A percentile compares a stretch with the other conserved stretches of the same genome.
phyloP scores from a whole-genome alignment of 2,888 invertebrate genomes.

The Deilephila elpenor region DNA sequence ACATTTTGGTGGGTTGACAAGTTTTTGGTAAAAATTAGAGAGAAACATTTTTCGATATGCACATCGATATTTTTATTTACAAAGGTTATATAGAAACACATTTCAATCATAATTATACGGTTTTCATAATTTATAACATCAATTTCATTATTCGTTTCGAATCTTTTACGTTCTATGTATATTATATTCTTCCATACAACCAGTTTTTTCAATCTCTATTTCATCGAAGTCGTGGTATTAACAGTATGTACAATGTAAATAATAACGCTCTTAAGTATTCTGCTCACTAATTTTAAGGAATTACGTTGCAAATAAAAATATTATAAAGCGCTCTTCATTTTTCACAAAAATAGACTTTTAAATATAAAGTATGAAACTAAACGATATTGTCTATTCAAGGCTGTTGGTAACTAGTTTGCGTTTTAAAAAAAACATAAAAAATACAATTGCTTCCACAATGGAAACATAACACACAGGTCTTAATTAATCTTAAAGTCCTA shows the following conservation, averaged over 20 bases:
- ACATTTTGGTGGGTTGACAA: background rate
- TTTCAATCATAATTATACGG: background rate
- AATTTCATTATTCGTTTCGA: background rate
- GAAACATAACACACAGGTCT: constrained; percentile 13
- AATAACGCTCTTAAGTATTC: too few species aligned
- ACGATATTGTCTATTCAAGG: background rate
- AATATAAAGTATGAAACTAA: background rate
- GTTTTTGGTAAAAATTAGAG: background rate
- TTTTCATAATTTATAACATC: background rate
- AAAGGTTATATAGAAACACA: background rate
- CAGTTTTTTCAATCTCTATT: too few species aligned
- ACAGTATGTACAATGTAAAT: too few species aligned
- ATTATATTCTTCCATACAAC: too few species aligned
- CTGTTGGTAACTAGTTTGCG: background rate
- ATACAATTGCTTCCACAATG: background rate
- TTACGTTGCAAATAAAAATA: too few species aligned
- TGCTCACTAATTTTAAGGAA: too few species aligned
- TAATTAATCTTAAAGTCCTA: constrained; percentile 22
- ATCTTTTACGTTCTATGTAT: background rate
- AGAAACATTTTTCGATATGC: background rate
- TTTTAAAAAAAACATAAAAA: constrained; percentile 2
- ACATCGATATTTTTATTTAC: background rate
- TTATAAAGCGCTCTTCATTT: too few species aligned
- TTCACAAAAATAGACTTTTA: too few species aligned
- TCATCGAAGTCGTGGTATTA: too few species aligned